Conservation (phyloP, 30 jellyfish, hydroid and myxozoan species). For the Cassiopea xamachana region DNA sequence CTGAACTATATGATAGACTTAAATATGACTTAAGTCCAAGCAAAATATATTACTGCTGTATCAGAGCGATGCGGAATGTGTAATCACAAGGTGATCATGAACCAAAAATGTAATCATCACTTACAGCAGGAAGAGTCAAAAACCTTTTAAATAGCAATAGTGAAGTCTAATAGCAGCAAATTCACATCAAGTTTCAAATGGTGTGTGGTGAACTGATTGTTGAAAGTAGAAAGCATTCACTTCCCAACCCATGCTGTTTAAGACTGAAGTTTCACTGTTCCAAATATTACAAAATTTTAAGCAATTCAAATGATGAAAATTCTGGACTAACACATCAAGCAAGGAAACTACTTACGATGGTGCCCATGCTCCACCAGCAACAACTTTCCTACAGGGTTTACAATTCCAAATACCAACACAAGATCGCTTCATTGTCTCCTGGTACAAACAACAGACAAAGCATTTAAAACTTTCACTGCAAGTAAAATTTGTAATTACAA, state of each 20-base stretch:
- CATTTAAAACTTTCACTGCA: no score
- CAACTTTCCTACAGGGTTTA: constrained; percentile 86
- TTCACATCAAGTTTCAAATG: no score
- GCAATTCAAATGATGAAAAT: background rate
- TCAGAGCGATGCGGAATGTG: constrained; percentile 61
- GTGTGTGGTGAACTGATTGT: no score
- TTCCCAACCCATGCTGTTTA: no score
- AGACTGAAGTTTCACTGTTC: no score
- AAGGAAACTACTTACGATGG: constrained; percentile 79
- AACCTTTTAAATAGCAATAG: no score
- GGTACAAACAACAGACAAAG: background rate
- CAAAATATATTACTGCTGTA: constrained; percentile 17
- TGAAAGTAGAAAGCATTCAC: no score
- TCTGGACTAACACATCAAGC: background rate
- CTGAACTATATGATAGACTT: background rate
- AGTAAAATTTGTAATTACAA: no score
- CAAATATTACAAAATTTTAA: no score
- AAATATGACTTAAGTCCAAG: no score
- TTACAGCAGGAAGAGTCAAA: constrained; percentile 2
- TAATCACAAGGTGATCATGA: constrained; percentile 31
- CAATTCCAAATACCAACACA: constrained; percentile 99
- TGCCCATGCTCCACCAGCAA: constrained; percentile 99
- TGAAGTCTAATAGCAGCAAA: no score
- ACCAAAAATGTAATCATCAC: constrained; percentile 17
- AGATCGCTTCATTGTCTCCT: constrained; percentile 96